phyloP scores from a whole-genome alignment of 2,797 vertebrate genomes.

The Lutjanus campechanus region DNA sequence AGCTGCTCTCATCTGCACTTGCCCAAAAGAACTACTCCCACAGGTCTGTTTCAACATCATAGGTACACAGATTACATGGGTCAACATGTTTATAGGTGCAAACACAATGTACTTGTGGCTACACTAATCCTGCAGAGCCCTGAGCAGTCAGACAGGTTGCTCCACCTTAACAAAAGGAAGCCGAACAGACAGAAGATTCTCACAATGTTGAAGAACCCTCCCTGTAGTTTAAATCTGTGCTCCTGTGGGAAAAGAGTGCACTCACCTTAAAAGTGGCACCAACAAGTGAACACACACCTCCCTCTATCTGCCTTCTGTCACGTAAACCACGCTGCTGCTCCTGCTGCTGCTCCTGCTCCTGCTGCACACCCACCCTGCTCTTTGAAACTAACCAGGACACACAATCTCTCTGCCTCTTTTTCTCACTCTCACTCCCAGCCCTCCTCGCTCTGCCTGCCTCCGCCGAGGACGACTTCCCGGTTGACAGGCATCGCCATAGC shows the following conservation, averaged over 20 bases:
- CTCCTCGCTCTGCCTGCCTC: constrained; percentile 75
- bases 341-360: background rate
- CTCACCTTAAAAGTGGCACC: constrained; percentile 69
- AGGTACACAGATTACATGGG: constrained; percentile 27
- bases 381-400: constrained; percentile 73
- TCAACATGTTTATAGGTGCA: constrained; percentile 44
- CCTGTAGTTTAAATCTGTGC: constrained; percentile 7
- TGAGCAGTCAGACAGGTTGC: constrained; percentile 69
- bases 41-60: constrained; percentile 40
- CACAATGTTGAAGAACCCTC: constrained; percentile 5
- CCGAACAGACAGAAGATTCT: constrained; percentile 3
- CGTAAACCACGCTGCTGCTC: constrained; percentile 33
- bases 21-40: constrained; percentile 19
- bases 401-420: constrained; percentile 57
- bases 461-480: constrained; percentile 79
- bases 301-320: constrained; percentile 27
- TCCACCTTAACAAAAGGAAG: constrained; percentile 38
- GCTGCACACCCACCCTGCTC: constrained; percentile 49
- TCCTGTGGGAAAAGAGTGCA: constrained; percentile 37
- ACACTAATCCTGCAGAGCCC: constrained; percentile 52
- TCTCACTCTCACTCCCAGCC: constrained; percentile 46
- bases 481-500: constrained; percentile 83
- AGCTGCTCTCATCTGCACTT: constrained; percentile 20
- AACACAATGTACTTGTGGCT: constrained; percentile 24
- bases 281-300: constrained; percentile 57